Evolutionary conservation across 2,797 vertebrate genomes (phyloP).

Genomic region (Choloepus didactylus): DNA sequence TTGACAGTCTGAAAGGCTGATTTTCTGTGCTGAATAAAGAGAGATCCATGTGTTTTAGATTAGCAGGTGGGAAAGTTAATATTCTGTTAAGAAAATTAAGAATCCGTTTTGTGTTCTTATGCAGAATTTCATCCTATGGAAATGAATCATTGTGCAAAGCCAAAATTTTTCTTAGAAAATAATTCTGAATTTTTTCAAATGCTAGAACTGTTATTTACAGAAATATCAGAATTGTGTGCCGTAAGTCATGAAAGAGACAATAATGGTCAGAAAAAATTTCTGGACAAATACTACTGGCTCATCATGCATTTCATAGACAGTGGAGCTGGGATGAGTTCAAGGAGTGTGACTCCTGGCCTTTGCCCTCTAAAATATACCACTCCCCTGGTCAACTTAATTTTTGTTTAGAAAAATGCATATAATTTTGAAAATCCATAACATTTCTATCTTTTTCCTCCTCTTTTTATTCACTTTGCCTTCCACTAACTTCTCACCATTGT

Average conservation of each 20-base stretch:
- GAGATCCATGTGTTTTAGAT: constrained; percentile 47
- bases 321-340: background rate
- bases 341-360: background rate
- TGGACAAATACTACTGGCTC: background rate
- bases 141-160: constrained; percentile 63
- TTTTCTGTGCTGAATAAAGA: constrained; percentile 60
- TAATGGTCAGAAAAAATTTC: constrained; percentile 8
- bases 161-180: constrained; percentile 66
- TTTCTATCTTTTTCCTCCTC: background rate
- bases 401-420: background rate
- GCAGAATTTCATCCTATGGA: constrained; percentile 63
- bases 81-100: constrained; percentile 67
- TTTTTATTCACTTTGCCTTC: constrained; percentile 27
- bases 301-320: background rate
- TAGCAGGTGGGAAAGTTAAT: constrained; percentile 69
- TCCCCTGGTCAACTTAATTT: background rate
- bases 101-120: constrained; percentile 59
- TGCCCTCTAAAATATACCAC: background rate
- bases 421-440: background rate
- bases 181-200: constrained; percentile 60
- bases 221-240: constrained; percentile 31
- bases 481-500: background rate
- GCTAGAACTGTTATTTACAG: constrained; percentile 10
- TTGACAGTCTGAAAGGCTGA: constrained; percentile 46
- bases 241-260: background rate